Conservation (phyloP, 2,113 vertebrate species). For the Gymnorhina tibicen region DNA sequence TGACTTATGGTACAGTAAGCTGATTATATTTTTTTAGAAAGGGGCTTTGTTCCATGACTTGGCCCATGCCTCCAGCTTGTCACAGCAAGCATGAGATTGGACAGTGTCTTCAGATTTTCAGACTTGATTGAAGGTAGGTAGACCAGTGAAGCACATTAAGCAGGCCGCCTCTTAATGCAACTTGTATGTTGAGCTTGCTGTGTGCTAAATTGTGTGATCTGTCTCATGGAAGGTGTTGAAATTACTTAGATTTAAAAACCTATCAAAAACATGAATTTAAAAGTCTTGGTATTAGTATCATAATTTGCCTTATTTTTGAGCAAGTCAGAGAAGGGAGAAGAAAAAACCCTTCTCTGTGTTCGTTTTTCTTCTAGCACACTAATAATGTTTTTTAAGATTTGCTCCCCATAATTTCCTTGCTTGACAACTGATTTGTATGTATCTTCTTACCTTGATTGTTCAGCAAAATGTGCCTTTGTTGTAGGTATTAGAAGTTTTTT, state of each 20-base stretch:
- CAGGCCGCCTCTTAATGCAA: neutral
- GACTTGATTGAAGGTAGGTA: neutral
- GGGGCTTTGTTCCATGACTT: neutral
- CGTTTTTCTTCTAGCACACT: neutral
- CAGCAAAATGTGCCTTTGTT: neutral
- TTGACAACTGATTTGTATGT: neutral
- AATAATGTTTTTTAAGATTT: neutral
- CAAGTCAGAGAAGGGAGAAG: neutral
- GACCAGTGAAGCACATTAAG: neutral
- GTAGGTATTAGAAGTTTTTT: neutral
- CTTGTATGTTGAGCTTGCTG: neutral
- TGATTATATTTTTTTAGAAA: neutral
- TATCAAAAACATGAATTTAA: neutral
- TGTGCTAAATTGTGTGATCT: neutral
- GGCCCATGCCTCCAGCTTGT: neutral
- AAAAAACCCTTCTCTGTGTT: neutral
- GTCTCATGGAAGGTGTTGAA: neutral
- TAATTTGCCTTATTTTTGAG: neutral
- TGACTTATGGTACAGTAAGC: neutral
- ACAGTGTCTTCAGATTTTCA: neutral
- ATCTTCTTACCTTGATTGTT: neutral
- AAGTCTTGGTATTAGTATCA: neutral
- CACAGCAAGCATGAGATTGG: neutral
- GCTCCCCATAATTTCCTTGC: neutral
- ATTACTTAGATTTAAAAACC: neutral